Evolutionary conservation across 2,797 vertebrate species (phyloP).

Genomic region (Microctenopoma steveboyesi): DNA sequence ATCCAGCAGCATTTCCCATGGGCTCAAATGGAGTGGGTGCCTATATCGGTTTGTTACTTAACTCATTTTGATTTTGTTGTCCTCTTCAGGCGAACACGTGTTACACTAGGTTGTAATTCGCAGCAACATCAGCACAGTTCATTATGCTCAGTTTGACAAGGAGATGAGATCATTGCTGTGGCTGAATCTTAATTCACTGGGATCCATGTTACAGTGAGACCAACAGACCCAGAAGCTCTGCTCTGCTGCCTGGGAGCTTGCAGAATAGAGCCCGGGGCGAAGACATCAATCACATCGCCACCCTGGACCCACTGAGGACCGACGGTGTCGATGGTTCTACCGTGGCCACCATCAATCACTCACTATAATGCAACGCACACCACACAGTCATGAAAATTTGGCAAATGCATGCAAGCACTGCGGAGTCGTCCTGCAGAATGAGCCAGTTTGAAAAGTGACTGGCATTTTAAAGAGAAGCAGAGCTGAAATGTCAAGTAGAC

Average conservation of each 20-base stretch:
- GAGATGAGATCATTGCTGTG: not conserved
- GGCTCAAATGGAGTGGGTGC: constrained; percentile 24
- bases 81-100: constrained; percentile 19
- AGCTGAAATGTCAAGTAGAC: constrained; percentile 16
- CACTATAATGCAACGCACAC: constrained; percentile 5
- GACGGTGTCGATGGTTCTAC: constrained; percentile 36
- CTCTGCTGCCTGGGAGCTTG: constrained; percentile 25
- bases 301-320: constrained; percentile 31
- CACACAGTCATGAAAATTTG: constrained; percentile 24
- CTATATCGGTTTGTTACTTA: constrained; percentile 31
- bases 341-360: constrained; percentile 56
- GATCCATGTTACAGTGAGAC: constrained; percentile 15
- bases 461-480: not conserved
- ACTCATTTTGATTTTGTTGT: constrained; percentile 9
- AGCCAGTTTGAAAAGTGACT: not conserved
- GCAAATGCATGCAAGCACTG: constrained; percentile 6
- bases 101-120: constrained; percentile 15
- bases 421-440: not conserved
- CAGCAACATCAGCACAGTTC: not conserved
- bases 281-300: constrained; percentile 49
- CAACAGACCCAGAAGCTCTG: constrained; percentile 11
- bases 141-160: constrained; percentile 5
- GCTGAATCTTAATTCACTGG: constrained; percentile 1
- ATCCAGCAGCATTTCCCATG: constrained; percentile 36
- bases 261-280: constrained; percentile 25